These are phyloP conservation scores for Xanthorhoe spadicearia DNA, from an alignment of 2,888 invertebrate genomes.

Conservation along the genomic window DNA sequence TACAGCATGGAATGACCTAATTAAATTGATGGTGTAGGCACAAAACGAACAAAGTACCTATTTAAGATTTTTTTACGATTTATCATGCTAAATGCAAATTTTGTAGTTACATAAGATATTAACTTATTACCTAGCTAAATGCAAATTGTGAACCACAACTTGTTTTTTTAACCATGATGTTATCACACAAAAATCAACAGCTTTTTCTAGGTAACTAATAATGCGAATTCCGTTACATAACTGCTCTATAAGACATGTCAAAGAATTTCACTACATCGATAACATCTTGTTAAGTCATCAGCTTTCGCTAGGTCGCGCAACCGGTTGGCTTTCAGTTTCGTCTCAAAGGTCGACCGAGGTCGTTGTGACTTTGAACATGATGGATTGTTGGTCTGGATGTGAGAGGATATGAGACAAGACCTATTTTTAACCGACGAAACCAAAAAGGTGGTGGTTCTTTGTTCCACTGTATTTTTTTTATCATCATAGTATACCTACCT, in stretches of 20 bases:
- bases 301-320: conserved; percentile 30
- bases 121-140: not conserved
- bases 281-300: conserved; percentile 41
- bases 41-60: too few relatives aligned
- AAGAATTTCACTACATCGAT: conserved; percentile 36
- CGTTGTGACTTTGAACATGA: conserved; percentile 23
- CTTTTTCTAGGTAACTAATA: not conserved
- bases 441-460: too few relatives aligned
- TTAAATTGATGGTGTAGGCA: too few relatives aligned
- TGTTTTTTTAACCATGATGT: too few relatives aligned
- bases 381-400: conserved; percentile 7
- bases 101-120: too few relatives aligned
- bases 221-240: conserved; percentile 18
- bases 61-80: too few relatives aligned
- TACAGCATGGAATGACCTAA: too few relatives aligned
- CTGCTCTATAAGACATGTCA: conserved; percentile 27
- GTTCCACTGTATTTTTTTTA: too few relatives aligned
- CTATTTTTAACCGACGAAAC: too few relatives aligned
- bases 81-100: too few relatives aligned
- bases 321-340: conserved; percentile 28
- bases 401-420: too few relatives aligned
- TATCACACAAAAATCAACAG: not conserved
- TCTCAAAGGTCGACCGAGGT: conserved; percentile 27
- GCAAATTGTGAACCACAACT: not conserved
- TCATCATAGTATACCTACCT: too few relatives aligned